Evolutionary conservation across 2,888 invertebrate species (phyloP).

Genomic region (Dilophus febrilis): DNA sequence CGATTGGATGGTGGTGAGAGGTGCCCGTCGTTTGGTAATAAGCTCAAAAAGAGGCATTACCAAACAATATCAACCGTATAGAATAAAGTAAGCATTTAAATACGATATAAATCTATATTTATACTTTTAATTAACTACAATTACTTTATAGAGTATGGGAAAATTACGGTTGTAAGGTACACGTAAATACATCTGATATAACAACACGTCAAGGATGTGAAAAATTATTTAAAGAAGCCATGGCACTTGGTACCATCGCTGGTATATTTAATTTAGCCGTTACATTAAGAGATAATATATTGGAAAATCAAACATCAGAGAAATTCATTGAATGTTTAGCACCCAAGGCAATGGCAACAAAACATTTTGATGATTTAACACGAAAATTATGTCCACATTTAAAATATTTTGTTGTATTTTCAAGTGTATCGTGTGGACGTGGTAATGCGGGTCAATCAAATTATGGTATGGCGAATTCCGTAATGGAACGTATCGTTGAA

Average conservation of each 20-base stretch:
- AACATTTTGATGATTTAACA: slow-evolving; percentile 51
- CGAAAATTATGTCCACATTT: slow-evolving; percentile 38
- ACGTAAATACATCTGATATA: slow-evolving; percentile 54
- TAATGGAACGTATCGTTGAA: slow-evolving; percentile 79
- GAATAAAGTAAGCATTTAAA: slow-evolving; percentile 37
- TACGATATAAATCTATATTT: not conserved
- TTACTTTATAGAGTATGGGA: slow-evolving; percentile 34
- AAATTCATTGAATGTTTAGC: slow-evolving; percentile 48
- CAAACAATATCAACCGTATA: slow-evolving; percentile 65
- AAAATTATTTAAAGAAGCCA: slow-evolving; percentile 44
- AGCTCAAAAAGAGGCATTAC: slow-evolving; percentile 63
- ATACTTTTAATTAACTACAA: not conserved
- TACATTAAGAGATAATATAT: slow-evolving; percentile 52
- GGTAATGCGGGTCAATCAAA: slow-evolving; percentile 86
- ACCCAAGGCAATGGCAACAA: slow-evolving; percentile 67
- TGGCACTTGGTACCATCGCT: slow-evolving; percentile 48
- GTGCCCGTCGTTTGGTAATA: slow-evolving; percentile 59
- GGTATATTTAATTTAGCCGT: slow-evolving; percentile 86
- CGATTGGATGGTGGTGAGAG: slow-evolving; percentile 71
- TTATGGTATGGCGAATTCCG: slow-evolving; percentile 79
- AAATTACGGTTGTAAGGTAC: slow-evolving; percentile 46
- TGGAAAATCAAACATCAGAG: slow-evolving; percentile 58
- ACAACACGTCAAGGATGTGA: slow-evolving; percentile 52
- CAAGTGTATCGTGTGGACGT: slow-evolving; percentile 78
- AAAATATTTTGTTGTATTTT: slow-evolving; percentile 75